phyloP scores from a whole-genome alignment of 2,797 vertebrate genomes.

The Trichosurus vulpecula region DNA sequence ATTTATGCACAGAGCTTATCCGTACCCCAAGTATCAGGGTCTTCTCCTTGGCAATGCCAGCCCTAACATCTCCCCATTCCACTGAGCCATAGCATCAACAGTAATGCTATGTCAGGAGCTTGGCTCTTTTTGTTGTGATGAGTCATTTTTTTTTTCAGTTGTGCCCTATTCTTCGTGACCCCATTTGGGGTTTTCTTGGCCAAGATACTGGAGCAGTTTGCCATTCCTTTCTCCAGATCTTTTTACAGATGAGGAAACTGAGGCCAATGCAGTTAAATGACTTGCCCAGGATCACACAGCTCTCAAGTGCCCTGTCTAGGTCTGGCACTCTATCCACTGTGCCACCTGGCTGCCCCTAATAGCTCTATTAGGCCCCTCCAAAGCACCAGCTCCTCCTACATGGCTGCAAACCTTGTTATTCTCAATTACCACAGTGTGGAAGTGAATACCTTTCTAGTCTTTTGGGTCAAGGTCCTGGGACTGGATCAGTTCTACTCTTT shows the following conservation, averaged over 20 bases:
- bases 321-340: neutral
- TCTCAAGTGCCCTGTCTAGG: neutral
- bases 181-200: neutral
- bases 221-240: neutral
- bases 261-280: neutral
- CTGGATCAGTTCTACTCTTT: neutral
- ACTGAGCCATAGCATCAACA: neutral
- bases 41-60: neutral
- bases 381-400: neutral
- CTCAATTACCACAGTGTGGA: rapidly evolving
- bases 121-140: neutral
- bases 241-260: neutral
- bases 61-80: neutral
- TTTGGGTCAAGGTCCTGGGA: neutral
- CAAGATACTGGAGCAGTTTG: neutral
- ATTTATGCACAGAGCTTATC: neutral
- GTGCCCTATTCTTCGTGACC: neutral
- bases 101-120: neutral
- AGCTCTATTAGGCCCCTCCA: no score
- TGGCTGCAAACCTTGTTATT: neutral
- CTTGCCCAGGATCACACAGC: neutral
- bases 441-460: neutral
- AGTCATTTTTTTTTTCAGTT: neutral
- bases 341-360: neutral
- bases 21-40: neutral